Base-by-base conservation (phyloP, 2,888 invertebrate species). In the Empis livida region DNA sequence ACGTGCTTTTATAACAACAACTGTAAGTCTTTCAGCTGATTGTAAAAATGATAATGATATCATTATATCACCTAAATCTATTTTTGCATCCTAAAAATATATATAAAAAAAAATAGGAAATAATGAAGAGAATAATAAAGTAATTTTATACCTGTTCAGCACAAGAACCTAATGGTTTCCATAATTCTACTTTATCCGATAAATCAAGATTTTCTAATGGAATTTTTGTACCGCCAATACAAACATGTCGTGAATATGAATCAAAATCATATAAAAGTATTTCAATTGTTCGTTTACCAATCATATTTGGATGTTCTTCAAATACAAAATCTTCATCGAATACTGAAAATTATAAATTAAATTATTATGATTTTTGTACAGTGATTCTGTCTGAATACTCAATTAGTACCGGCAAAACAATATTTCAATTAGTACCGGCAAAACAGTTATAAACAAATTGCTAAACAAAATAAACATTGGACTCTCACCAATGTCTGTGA, bases 31-130 rank as follows among this genome's bases (percentile, higher is more conserved):
- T 14, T 91, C 92, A 20, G 93, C 93, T 17, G 89, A 90, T 13
- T 91, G 92, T 35, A 93, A 73, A 67, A 92, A 95, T 58, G 92
- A 90, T 45, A 95, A 71, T 1, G 92, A 91, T 45, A 95, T 67
- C 86, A 94, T 89, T 61, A 95, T 67, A 70, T 95, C 94, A 0
- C 94, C 94, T 23, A 92, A 73, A 61, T 91, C 85, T 49, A 88
- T 81, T 67, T 88, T 89, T 50, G 66, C 61, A 44, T 70, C 70
- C 62, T 68, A 53, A 1, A 48, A 42, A 41, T 10, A 30, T 41
- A 40, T 31, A 31, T 14, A 15, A n/a, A 35, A 14, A 13, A 42
- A 8, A 45, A 37, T 40, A 10, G 16, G 5, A 16, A 44, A 15
- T 16, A 31, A 32, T 35, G 14, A n/a, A 17, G 5, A 46, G n/a